Evolutionary conservation across 2,888 invertebrate genomes (phyloP).

Genomic region (Aquatica leii): DNA sequence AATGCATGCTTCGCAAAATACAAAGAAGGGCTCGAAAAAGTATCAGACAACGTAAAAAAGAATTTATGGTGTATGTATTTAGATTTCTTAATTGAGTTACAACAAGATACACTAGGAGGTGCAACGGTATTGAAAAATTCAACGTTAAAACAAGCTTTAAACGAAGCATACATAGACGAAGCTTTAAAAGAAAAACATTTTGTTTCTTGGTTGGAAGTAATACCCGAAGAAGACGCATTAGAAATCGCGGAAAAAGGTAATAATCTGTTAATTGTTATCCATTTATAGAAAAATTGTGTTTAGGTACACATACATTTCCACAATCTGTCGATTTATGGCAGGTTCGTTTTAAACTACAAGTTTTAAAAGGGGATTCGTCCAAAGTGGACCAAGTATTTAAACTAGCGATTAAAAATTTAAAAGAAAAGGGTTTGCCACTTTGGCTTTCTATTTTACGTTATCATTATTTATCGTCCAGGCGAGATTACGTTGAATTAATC

Average conservation of each 20-base stretch:
- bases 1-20: conserved; percentile 48
- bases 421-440: conserved; percentile 59
- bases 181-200: conserved; percentile 51
- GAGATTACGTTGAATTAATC: conserved; percentile 56
- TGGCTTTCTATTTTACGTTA: conserved; percentile 60
- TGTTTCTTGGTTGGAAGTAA: conserved; percentile 51
- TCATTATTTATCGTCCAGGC: conserved; percentile 54
- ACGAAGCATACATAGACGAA: conserved; percentile 45
- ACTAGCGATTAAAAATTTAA: conserved; percentile 55
- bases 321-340: conserved; percentile 64
- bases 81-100: conserved; percentile 65
- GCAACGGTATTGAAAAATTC: conserved; percentile 62
- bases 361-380: conserved; percentile 59
- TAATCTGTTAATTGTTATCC: neutral
- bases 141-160: conserved; percentile 62
- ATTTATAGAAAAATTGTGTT: neutral
- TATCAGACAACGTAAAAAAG: conserved; percentile 38
- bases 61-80: conserved; percentile 59
- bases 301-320: conserved; percentile 61
- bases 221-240: conserved; percentile 43
- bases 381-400: conserved; percentile 51
- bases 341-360: conserved; percentile 61
- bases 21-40: conserved; percentile 47
- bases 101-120: conserved; percentile 60
- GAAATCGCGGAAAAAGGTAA: conserved; percentile 44